phyloP scores from a whole-genome alignment of 2,888 invertebrate species.

The Nemotelus nigrinus region DNA sequence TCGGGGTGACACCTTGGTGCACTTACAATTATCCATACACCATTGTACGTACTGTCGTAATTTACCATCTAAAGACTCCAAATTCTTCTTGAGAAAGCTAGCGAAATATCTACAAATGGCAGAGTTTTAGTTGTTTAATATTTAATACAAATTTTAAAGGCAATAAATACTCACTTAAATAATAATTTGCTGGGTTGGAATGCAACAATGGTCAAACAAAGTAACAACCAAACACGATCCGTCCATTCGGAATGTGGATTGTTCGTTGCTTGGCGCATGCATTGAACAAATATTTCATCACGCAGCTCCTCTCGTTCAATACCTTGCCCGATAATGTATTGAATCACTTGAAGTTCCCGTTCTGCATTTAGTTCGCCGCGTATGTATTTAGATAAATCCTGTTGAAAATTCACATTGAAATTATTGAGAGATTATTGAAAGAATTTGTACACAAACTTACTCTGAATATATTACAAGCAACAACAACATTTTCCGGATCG shows the following conservation, averaged over 20 bases:
- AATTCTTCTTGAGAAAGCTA: slow-evolving; percentile 77
- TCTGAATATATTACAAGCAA: slow-evolving; percentile 90
- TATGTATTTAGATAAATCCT: slow-evolving; percentile 91
- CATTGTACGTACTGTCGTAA: slow-evolving; percentile 89
- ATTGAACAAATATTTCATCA: slow-evolving; percentile 91
- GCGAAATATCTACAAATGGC: slow-evolving; percentile 72
- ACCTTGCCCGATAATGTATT: slow-evolving; percentile 85
- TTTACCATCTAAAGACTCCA: slow-evolving; percentile 72
- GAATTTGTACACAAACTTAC: slow-evolving; percentile 67
- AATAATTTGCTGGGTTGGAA: slow-evolving; percentile 78
- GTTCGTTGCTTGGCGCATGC: slow-evolving; percentile 87
- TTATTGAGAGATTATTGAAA: no score
- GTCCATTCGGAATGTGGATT: slow-evolving; percentile 87
- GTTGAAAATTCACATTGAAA: background rate
- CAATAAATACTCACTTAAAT: slow-evolving; percentile 57
- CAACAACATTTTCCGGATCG: slow-evolving; percentile 91
- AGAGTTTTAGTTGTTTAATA: background rate
- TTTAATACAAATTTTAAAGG: background rate
- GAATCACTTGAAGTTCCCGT: slow-evolving; percentile 83
- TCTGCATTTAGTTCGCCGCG: slow-evolving; percentile 88
- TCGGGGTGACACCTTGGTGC: slow-evolving; percentile 82
- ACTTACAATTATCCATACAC: slow-evolving; percentile 92
- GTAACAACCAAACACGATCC: slow-evolving; percentile 86
- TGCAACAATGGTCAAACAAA: slow-evolving; percentile 89
- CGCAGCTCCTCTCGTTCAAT: slow-evolving; percentile 90